These are phyloP conservation scores for Cantharis nigra DNA, from an alignment of 2,888 invertebrate genomes.

Conservation along the genomic window DNA sequence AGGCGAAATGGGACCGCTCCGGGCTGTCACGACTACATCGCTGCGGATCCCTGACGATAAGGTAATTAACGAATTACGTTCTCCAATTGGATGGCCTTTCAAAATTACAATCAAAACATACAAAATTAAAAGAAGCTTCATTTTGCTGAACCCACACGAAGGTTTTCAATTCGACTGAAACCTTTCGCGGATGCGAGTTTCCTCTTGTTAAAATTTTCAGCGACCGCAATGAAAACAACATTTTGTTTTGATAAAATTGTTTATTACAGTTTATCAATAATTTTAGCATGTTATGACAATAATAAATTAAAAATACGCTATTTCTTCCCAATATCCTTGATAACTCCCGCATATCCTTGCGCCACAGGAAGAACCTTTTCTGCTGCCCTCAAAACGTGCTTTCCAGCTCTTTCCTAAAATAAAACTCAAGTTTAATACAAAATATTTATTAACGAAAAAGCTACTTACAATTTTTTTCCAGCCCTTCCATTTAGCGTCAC, in stretches of 20 bases:
- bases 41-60: conserved; percentile 35
- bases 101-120: background rate
- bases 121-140: background rate
- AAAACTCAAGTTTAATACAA: background rate
- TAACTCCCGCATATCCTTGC: conserved; percentile 20
- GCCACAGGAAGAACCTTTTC: conserved; percentile 25
- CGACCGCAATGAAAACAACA: background rate
- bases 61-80: conserved; percentile 12
- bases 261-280: background rate
- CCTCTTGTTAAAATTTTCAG: background rate
- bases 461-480: conserved; percentile 43
- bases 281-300: background rate
- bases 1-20: conserved; percentile 39
- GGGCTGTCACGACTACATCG: conserved; percentile 46
- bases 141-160: background rate
- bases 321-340: background rate
- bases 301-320: background rate
- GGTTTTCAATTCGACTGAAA: background rate
- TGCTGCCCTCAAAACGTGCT: conserved; percentile 28
- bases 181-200: background rate
- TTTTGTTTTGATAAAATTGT: background rate
- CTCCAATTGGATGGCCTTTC: background rate
- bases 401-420: conserved; percentile 29
- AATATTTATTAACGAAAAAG: background rate
- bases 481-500: conserved; percentile 40